A percentile compares a stretch with the other conserved stretches of the same genome.
Conservation (phyloP, 1,140 invertebrate genomes). For the Drosophila tropicalis region DNA sequence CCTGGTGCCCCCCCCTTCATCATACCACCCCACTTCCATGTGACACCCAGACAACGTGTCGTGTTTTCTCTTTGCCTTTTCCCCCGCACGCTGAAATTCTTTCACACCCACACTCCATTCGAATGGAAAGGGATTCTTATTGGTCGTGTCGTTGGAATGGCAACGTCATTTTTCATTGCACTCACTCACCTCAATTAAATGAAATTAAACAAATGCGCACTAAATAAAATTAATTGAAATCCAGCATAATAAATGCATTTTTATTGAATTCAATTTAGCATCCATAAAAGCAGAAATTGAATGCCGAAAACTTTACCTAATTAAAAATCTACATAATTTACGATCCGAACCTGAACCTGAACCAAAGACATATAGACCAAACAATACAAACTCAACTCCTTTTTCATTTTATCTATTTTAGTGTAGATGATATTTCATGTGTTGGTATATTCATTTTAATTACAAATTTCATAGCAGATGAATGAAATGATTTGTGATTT, state of each 20-base stretch:
- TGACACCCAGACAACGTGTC: neutral
- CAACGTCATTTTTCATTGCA: neutral
- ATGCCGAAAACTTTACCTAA: conserved; percentile 10
- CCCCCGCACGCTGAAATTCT: neutral
- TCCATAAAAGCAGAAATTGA: neutral
- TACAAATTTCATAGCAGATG: neutral
- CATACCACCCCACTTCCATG: neutral
- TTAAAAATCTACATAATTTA: conserved; percentile 21
- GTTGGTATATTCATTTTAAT: no score
- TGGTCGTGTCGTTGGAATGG: conserved; percentile 43
- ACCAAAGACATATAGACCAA: neutral
- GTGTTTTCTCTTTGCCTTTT: no score
- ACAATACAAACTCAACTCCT: neutral
- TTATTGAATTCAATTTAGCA: conserved; percentile 8
- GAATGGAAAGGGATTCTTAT: conserved; percentile 44
- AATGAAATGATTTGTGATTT: neutral
- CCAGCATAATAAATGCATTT: conserved; percentile 20
- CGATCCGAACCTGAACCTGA: neutral
- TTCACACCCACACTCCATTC: conserved; percentile 17
- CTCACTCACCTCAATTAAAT: conserved; percentile 19
- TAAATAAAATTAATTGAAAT: conserved; percentile 19
- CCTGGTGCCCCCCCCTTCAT: neutral
- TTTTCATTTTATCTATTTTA: neutral
- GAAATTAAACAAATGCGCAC: conserved; percentile 15
- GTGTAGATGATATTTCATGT: no score